phyloP scores from a whole-genome alignment of 2,888 invertebrate genomes.

The Euclidia mi region DNA sequence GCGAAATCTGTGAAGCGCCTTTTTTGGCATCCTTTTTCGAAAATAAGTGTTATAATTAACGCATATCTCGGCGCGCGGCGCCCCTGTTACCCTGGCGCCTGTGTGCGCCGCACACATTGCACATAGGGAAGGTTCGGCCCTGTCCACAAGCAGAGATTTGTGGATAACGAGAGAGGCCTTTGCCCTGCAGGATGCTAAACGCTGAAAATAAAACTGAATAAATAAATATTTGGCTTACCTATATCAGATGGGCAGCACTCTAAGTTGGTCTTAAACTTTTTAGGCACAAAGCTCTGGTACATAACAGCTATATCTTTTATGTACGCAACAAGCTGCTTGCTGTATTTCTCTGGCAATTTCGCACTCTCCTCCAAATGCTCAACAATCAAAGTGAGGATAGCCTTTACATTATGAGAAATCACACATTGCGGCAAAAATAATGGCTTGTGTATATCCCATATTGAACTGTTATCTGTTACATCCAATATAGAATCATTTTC shows the following conservation, averaged over 20 bases:
- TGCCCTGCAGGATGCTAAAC: no score
- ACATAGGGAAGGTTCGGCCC: no score
- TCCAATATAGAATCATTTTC: conserved; percentile 72
- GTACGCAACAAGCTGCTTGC: conserved; percentile 74
- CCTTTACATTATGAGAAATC: conserved; percentile 80
- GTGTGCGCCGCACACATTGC: no score
- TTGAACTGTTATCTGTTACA: conserved; percentile 62
- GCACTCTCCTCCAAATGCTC: conserved; percentile 82
- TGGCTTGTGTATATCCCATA: conserved; percentile 78
- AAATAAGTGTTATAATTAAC: no score
- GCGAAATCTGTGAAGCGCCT: no score
- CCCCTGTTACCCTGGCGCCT: no score
- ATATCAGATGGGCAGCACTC: conserved; percentile 84
- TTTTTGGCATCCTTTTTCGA: no score
- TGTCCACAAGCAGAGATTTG: no score
- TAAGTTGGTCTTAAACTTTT: conserved; percentile 80
- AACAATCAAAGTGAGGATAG: conserved; percentile 75
- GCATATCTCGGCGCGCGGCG: no score
- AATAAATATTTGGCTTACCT: no score
- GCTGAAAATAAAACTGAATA: no score
- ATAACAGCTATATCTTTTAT: conserved; percentile 83
- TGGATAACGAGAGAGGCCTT: no score
- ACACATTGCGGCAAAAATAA: conserved; percentile 82
- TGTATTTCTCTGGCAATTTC: conserved; percentile 78
- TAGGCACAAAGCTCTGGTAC: conserved; percentile 83